phyloP scores from a whole-genome alignment of 2,113 vertebrate species.

The Larimichthys polyactis region DNA sequence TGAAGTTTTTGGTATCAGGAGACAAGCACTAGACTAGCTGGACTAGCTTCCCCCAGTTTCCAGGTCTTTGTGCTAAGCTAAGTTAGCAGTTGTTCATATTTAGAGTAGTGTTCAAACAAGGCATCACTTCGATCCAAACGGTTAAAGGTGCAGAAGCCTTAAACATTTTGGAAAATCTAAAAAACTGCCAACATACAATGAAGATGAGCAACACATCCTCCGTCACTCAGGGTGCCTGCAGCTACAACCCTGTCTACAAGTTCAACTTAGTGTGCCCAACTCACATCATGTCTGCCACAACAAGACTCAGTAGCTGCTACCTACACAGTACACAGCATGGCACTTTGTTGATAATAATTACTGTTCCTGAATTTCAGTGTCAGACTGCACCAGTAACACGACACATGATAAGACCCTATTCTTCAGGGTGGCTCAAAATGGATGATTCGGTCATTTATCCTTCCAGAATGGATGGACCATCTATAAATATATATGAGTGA shows the following conservation, averaged over 20 bases:
- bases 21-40: no score
- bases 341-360: constrained; percentile 3
- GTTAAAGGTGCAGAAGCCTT: not conserved
- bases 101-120: not conserved
- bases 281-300: not conserved
- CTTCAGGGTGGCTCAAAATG: not conserved
- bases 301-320: not conserved
- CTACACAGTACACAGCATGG: not conserved
- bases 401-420: not conserved
- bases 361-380: not conserved
- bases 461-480: not conserved
- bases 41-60: no score
- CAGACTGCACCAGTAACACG: not conserved
- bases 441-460: not conserved
- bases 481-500: not conserved
- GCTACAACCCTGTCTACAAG: not conserved
- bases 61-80: not conserved
- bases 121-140: no score
- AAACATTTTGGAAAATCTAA: not conserved
- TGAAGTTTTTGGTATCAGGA: no score
- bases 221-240: not conserved
- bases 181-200: not conserved
- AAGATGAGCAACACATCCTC: not conserved
- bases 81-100: not conserved
- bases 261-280: not conserved